Base-by-base conservation (phyloP, 2,113 vertebrate species). In the Catharus fuscescens region DNA sequence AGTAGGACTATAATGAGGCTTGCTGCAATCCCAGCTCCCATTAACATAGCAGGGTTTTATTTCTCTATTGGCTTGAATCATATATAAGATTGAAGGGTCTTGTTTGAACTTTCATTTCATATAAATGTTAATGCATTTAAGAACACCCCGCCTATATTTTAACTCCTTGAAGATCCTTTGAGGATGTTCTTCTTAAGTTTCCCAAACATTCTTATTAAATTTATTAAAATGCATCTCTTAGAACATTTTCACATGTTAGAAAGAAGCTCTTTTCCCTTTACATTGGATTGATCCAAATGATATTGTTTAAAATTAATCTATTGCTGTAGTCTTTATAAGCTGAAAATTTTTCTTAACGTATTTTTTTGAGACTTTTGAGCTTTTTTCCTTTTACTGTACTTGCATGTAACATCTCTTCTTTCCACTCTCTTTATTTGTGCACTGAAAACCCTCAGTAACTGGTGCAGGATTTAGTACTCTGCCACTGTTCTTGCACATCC, bases 71-170 rank as follows among this genome's bases (percentile, higher is more conserved):
- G 26, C 19, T 93, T 87, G 53, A 87, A 47, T 84, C 15, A 5
- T 76, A 31, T 16, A 13, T 64, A 53, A 71, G 31, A 72, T 61
- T 42, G 32, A 81, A 86, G 24, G 38, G 9, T 74, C 42, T 71
- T 54, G 14, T 92, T 62, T 92, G 52, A 94, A 62, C 54, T 96
- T 95, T 44, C 38, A 56, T 92, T 92, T 61, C 25, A 26, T 61
- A 56, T 61, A 62, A 66, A 42, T 44, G 23, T 70, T 80, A 95
- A 78, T 84, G 32, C 32, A 42, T 66, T 80, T 83, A 70, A 65
- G 83, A 86, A 53, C 13, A 62, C 12, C 8, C 25, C n/a, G 26
- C 29, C 57, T 60, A 40, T 31, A 45, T 91, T 81, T 87, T 62
- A 76, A 67, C 18, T 91, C 31, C 52, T 87, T 67, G 70, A 91